phyloP scores from a whole-genome alignment of 2,888 invertebrate genomes.

The Agrilus biguttatus region DNA sequence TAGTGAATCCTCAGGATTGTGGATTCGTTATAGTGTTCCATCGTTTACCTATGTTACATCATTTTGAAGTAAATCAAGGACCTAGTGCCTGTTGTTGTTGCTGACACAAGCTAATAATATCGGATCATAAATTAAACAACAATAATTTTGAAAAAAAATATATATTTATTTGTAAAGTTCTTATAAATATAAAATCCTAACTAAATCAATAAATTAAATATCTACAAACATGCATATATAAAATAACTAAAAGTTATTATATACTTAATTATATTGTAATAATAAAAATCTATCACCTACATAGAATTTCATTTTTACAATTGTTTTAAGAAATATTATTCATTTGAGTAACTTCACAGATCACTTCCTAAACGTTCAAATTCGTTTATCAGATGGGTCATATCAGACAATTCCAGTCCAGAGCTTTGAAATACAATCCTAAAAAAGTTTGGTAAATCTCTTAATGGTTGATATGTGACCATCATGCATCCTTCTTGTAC shows the following conservation, averaged over 20 bases:
- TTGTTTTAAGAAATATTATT: not conserved
- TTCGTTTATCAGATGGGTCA: constrained; percentile 76
- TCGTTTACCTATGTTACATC: too few species aligned
- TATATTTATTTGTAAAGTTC: not conserved
- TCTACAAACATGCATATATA: not conserved
- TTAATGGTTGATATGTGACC: constrained; percentile 89
- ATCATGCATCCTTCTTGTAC: constrained; percentile 90
- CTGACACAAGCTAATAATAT: too few species aligned
- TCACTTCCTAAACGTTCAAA: constrained; percentile 73
- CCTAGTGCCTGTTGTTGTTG: too few species aligned
- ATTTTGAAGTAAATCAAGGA: too few species aligned
- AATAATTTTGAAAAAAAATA: not conserved
- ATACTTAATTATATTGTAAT: not conserved
- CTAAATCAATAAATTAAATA: constrained; percentile 2
- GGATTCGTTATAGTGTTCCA: too few species aligned
- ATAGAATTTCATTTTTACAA: not conserved
- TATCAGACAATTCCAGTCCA: constrained; percentile 65
- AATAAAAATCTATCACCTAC: too few species aligned
- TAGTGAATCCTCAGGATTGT: too few species aligned
- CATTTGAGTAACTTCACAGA: constrained; percentile 27
- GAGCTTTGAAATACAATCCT: constrained; percentile 88
- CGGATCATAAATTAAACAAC: too few species aligned
- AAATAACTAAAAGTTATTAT: not conserved
- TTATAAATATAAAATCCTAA: not conserved
- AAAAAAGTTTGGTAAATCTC: constrained; percentile 83